A percentile compares a stretch with the other conserved stretches of the same genome.
These are phyloP conservation scores for Xanthia icteritia DNA, from an alignment of 2,888 invertebrate species.

Conservation along the genomic window DNA sequence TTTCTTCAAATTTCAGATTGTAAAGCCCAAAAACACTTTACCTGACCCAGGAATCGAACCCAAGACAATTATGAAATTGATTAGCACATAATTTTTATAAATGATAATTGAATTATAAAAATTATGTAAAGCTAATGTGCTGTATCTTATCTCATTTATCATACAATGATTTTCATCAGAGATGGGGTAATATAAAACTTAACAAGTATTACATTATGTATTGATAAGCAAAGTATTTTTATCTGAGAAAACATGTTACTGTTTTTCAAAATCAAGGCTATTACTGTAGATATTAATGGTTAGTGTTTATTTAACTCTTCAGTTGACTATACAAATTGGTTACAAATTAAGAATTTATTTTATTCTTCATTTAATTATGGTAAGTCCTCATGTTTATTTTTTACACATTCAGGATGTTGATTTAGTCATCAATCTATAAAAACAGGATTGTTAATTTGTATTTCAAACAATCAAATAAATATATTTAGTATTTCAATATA, in stretches of 20 bases:
- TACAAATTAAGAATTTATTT: neutral
- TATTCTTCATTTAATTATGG: constrained; percentile 1
- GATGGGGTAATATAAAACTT: constrained; percentile 11
- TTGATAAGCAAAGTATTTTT: constrained; percentile 37
- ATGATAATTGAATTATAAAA: constrained; percentile 18
- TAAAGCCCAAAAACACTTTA: neutral
- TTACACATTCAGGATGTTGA: neutral
- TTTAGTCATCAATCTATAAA: neutral
- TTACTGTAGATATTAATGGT: neutral
- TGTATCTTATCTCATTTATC: constrained; percentile 52
- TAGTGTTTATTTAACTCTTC: neutral
- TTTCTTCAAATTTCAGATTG: neutral
- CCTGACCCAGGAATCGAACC: neutral
- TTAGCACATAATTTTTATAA: too few relatives aligned
- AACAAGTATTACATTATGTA: constrained; percentile 30
- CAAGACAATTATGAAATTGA: neutral
- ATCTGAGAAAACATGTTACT: constrained; percentile 4
- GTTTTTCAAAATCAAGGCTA: constrained; percentile 11
- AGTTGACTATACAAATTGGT: neutral
- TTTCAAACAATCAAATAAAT: neutral
- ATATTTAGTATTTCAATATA: neutral
- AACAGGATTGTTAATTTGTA: neutral
- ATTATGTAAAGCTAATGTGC: constrained; percentile 33
- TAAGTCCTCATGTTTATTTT: constrained; percentile 1
- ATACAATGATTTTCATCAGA: constrained; percentile 23